These are phyloP conservation scores for Protophormia terraenovae DNA, from an alignment of 2,888 invertebrate genomes.

Conservation along the genomic window DNA sequence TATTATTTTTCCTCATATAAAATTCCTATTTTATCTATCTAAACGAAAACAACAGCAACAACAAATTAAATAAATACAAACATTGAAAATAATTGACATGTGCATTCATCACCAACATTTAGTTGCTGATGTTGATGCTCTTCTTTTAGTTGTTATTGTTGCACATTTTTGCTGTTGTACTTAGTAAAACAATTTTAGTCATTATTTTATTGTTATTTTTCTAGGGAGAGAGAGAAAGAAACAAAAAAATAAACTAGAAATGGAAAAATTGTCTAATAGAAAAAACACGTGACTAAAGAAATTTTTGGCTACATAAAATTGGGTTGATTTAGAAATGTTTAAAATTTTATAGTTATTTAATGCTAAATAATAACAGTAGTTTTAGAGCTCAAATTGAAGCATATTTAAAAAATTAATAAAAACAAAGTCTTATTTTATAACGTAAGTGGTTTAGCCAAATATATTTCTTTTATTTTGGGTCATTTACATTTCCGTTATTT, in stretches of 20 bases:
- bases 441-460: background rate
- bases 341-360: background rate
- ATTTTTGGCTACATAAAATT: conserved; percentile 50
- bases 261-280: conserved; percentile 6
- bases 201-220: conserved; percentile 47
- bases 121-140: conserved; percentile 32
- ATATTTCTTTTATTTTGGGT: background rate
- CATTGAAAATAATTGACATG: conserved; percentile 65
- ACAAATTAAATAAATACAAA: conserved; percentile 64
- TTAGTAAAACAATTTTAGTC: conserved; percentile 48
- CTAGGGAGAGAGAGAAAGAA: background rate
- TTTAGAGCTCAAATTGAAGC: background rate
- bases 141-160: conserved; percentile 4
- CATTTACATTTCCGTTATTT: conserved; percentile 34
- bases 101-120: conserved; percentile 61
- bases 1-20: background rate
- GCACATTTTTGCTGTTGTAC: background rate
- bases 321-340: conserved; percentile 34
- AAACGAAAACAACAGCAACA: conserved; percentile 18
- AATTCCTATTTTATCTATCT: conserved; percentile 2
- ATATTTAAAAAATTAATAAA: background rate
- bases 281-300: conserved; percentile 49
- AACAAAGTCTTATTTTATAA: background rate
- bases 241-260: background rate
- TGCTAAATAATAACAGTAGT: background rate